These are phyloP conservation scores for Chloroceryle aenea DNA, from an alignment of 2,113 vertebrate genomes.

Conservation along the genomic window DNA sequence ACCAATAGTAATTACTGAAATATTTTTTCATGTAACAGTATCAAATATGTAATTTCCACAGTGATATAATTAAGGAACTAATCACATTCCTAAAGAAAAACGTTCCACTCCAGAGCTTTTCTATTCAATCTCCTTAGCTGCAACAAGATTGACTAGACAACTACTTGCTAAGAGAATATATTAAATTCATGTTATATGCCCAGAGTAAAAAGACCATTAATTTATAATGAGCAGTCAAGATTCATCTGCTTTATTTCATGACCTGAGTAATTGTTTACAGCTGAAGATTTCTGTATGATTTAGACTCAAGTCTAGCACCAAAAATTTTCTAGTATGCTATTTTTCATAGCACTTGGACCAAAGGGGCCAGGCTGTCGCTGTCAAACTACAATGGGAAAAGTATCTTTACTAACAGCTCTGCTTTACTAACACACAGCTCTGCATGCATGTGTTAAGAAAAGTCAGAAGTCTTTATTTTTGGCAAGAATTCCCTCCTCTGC, in stretches of 20 bases:
- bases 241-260: background rate
- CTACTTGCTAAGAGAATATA: background rate
- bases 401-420: background rate
- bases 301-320: background rate
- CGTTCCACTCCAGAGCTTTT: background rate
- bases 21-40: conserved; percentile 1
- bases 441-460: background rate
- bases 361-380: background rate
- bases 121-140: background rate
- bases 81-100: conserved; percentile 46
- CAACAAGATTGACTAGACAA: background rate
- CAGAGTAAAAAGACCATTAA: background rate
- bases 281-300: background rate
- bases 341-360: background rate
- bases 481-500: background rate
- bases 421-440: background rate
- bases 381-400: background rate
- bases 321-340: background rate
- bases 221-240: background rate
- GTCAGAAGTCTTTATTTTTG: background rate
- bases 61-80: conserved; percentile 53
- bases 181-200: background rate
- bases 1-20: conserved; percentile 22
- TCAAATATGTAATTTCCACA: conserved; percentile 30
- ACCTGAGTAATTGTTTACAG: background rate